These are phyloP conservation scores for Scytalopus superciliaris DNA, from an alignment of 2,113 vertebrate genomes.

Conservation along the genomic window DNA sequence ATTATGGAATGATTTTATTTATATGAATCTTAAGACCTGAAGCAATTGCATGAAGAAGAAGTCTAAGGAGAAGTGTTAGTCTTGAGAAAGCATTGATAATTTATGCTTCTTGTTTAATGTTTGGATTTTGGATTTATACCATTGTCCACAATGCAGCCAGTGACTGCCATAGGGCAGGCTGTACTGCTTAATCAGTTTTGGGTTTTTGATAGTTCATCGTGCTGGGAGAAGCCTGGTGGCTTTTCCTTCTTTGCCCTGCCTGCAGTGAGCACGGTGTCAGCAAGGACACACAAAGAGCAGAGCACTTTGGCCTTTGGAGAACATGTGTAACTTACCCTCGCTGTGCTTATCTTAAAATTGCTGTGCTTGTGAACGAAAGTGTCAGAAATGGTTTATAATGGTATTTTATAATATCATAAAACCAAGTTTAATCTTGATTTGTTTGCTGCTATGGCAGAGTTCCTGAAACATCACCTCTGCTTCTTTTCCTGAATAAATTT, in stretches of 20 bases:
- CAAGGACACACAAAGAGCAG: background rate
- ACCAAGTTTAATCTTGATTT: background rate
- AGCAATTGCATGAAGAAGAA: background rate
- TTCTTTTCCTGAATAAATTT: background rate
- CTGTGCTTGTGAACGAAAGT: background rate
- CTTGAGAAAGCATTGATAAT: background rate
- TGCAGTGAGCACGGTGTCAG: fast-evolving
- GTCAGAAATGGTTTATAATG: background rate
- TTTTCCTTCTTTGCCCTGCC: background rate
- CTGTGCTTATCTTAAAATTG: background rate
- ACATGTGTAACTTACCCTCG: background rate
- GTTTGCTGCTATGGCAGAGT: background rate
- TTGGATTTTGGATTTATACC: background rate
- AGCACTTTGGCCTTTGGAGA: background rate
- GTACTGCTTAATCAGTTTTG: fast-evolving
- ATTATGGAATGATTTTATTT: too few species aligned
- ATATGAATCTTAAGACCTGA: background rate
- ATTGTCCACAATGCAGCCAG: fast-evolving
- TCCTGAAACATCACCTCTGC: background rate
- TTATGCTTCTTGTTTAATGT: background rate
- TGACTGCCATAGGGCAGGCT: background rate
- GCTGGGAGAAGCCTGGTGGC: background rate
- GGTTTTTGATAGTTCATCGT: fast-evolving
- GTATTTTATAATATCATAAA: background rate
- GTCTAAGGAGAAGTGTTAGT: background rate